Percentiles rank a stretch among this genome's conserved stretches.
These are phyloP conservation scores for Taeniopygia guttata DNA, from an alignment of 2,797 vertebrate genomes.

Conservation along the genomic window DNA sequence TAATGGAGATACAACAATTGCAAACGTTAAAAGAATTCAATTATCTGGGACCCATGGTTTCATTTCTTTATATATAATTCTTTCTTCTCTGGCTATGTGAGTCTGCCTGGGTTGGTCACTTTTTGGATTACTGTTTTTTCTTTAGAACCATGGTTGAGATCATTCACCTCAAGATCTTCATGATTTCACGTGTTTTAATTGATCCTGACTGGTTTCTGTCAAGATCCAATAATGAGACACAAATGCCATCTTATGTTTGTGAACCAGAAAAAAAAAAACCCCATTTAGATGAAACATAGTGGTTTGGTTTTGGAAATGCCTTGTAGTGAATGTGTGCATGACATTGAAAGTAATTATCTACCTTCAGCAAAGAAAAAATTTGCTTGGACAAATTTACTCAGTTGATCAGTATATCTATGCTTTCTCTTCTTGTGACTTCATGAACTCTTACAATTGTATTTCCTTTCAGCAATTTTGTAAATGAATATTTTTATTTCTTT, in stretches of 20 bases:
- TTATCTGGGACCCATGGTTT: accelerated
- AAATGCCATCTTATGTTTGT: not conserved
- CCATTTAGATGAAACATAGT: not conserved
- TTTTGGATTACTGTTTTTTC: not conserved
- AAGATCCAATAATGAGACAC: not conserved
- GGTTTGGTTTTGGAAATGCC: not conserved
- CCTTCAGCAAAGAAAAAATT: not conserved
- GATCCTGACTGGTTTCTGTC: not conserved
- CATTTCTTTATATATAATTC: not conserved
- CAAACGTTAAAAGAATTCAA: not conserved
- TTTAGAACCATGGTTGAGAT: not conserved
- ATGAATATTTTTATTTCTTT: not conserved
- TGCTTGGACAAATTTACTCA: not conserved
- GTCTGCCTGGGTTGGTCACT: not conserved
- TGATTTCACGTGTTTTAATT: not conserved
- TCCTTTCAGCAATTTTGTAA: not conserved
- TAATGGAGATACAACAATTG: not conserved
- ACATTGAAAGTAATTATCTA: not conserved
- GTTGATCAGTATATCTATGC: accelerated
- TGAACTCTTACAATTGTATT: not conserved
- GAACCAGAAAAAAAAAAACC: not conserved
- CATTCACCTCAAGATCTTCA: not conserved
- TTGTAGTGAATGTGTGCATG: not conserved
- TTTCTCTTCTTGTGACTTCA: not conserved
- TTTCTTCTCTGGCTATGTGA: not conserved